phyloP scores from a whole-genome alignment of 2,797 vertebrate genomes.

The Strix occidentalis region DNA sequence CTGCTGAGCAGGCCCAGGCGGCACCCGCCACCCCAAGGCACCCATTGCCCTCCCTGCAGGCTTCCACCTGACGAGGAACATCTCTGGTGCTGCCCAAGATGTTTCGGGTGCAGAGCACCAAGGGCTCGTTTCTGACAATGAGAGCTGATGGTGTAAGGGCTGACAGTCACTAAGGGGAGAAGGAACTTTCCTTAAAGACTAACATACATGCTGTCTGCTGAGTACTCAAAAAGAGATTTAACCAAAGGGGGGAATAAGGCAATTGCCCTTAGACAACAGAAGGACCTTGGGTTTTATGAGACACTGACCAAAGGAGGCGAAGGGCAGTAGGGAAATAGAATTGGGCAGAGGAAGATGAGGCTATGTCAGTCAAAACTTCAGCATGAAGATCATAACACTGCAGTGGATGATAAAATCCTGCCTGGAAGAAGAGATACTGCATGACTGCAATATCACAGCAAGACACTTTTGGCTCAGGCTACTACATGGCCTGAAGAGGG shows the following conservation, averaged over 20 bases:
- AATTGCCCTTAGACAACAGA: background rate
- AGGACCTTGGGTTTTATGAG: background rate
- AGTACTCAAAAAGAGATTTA: background rate
- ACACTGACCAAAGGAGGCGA: background rate
- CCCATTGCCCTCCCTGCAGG: too few species aligned
- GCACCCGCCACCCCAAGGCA: background rate
- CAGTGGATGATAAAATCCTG: background rate
- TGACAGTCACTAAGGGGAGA: background rate
- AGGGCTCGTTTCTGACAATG: background rate
- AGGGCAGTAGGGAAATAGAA: background rate
- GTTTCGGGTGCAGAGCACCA: background rate
- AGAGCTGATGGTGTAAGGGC: background rate
- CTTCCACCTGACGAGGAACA: background rate
- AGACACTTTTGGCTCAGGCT: too few species aligned
- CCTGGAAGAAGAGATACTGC: background rate
- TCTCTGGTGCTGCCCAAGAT: background rate
- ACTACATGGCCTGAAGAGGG: background rate
- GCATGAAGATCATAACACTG: too few species aligned
- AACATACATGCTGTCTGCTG: fast-evolving
- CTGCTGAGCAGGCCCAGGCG: too few species aligned
- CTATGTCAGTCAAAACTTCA: background rate
- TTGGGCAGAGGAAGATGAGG: background rate
- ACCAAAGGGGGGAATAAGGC: too few species aligned
- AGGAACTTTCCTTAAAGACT: background rate
- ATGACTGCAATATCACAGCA: background rate